Base-by-base conservation (phyloP, 1,140 invertebrate species). In the Drosophila leontia region DNA sequence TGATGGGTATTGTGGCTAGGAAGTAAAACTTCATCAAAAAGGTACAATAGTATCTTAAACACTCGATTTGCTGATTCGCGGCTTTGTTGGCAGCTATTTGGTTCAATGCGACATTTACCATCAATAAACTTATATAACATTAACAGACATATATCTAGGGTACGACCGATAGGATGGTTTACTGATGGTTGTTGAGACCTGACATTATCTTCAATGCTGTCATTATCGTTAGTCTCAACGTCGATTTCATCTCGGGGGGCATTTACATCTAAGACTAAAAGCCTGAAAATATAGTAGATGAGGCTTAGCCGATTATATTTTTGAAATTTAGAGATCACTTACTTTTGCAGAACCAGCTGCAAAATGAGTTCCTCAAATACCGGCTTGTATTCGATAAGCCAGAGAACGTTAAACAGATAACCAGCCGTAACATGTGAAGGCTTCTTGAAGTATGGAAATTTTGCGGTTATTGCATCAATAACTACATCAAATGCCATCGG, bases 11-110 rank as follows among this genome's bases (percentile, higher is more conserved):
- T 95, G 84, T 96, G 95, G 12, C 96, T 97, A 3, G 95, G 94
- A 56, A 98, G 92, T 62, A 98, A 94, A 45, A 96, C 92, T 78
- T 94, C 94, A 69, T 97, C 96, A 92, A 98, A 98, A 26, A 95
- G 93, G 44, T 93, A 84, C n/a, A 96, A 75, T 3, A 92, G 45
- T 15, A 39, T 94, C 61, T 82, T 94, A 91, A 88, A 93, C 29
- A 92, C 77, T 5, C 78, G 63, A 42, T 60, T 69, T 37, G 78
- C 72, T 44, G 74, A 17, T 29, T 47, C 17, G 2, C 64, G 59
- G 50, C 86, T 41, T 9, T 87, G 70, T 8, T 77, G 77, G n/a
- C 17, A 67, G 8, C n/a, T 35, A 26, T 69, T 63, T 29, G 68
- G 32, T 8, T 41, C 13, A 47, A 80, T 59, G 9, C 76, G 75